Base-by-base conservation (phyloP, 2,113 vertebrate genomes). In the Oncorhynchus kisutch region DNA sequence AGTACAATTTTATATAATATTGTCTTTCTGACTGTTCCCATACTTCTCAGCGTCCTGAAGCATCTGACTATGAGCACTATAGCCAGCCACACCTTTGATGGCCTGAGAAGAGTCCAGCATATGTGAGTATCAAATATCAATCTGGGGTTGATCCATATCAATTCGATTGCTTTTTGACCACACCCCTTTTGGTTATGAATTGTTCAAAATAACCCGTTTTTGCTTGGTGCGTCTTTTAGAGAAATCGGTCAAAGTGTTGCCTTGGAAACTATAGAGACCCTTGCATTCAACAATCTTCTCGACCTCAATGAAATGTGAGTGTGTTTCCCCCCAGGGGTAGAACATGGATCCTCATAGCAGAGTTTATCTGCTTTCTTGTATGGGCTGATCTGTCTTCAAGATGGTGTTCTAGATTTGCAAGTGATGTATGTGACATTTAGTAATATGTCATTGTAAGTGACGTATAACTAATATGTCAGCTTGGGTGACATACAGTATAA, bases 231-330 rank as follows among this genome's bases (percentile, higher is more conserved):
- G 51, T 65, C 14, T 70, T 74, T 4, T 84, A 92, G 91, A 78
- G 85, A 87, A 81, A 92, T 92, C 70, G 22, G 87, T 45, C 88
- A 90, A 73, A 92, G 91, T 74, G 66, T 82, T 13, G 84, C 82
- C 70, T 80, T 92, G 83, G 87, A 90, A 81, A 86, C 73, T 29
- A 90, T 91, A 3, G 84, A 90, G 73, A 77, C 81, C 4, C 76
- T 89, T 73, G 89, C 88, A 0, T 92, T 92, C 72, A 90, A 89
- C 80, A 89, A 81, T 74, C 90, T 91, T 25, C 79, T 48, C 12
- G 86, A 86, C 70, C 81, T 92, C 74, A 87, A 86, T 54, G 90
- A 91, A 74, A 90, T 90, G 90, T 92, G 78, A 88, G 90, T 76
- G 8, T 24, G 11, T 11, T 51, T 14, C 49, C 49, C 13, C 4